Conservation (phyloP, 1,140 invertebrate genomes). For the Caligus rogercresseyi region DNA sequence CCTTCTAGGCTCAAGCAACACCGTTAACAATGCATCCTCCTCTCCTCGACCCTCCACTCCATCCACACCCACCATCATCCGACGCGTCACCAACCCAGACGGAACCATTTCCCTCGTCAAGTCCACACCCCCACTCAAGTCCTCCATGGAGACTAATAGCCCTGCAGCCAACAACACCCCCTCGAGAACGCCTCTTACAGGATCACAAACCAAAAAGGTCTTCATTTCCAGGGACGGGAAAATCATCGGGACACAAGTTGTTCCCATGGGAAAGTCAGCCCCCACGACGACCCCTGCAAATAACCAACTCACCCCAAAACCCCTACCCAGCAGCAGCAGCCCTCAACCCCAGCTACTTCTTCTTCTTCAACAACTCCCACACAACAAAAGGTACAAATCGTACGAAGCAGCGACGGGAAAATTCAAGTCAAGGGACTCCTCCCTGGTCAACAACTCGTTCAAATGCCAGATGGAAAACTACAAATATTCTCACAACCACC, state of each 20-base stretch:
- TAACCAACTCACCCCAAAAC: not conserved
- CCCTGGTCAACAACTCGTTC: constrained; percentile 75
- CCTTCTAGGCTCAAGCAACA: not conserved
- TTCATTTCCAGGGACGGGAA: constrained; percentile 22
- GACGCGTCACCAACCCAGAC: constrained; percentile 10
- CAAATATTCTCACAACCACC: constrained; percentile 47
- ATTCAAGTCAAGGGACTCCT: constrained; percentile 72
- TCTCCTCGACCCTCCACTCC: not conserved
- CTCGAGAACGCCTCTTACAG: not conserved
- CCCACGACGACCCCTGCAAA: not conserved
- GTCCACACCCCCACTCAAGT: constrained; percentile 5
- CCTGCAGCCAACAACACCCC: not conserved
- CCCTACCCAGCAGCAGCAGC: not conserved
- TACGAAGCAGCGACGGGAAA: constrained; percentile 71
- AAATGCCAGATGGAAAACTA: constrained; percentile 78
- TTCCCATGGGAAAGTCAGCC: not conserved
- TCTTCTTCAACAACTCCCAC: constrained; percentile 20
- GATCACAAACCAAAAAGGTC: constrained; percentile 20
- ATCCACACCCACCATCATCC: constrained; percentile 3
- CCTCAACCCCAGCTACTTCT: not conserved
- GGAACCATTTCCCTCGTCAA: constrained; percentile 5
- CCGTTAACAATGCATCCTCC: not conserved
- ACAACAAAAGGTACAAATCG: constrained; percentile 70
- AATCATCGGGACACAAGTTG: constrained; percentile 19
- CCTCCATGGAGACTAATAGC: not conserved